Conservation (phyloP, 1,140 invertebrate genomes). For the Caenorhabditis remanei region DNA sequence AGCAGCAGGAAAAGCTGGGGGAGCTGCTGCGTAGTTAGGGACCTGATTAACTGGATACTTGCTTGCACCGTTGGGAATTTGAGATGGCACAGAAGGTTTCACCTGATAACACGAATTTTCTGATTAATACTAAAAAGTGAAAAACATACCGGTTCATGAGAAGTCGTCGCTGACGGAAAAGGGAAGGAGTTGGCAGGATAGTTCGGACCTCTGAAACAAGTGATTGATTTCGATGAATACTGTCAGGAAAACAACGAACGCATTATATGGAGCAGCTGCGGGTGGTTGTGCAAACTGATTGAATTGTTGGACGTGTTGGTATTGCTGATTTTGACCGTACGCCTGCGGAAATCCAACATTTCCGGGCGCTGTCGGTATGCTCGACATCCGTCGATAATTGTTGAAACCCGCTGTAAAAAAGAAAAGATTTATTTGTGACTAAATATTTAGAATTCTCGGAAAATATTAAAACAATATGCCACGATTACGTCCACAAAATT, state of each 20-base stretch:
- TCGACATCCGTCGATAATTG: constrained; percentile 45
- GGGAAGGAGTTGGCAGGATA: neutral
- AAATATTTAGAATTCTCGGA: too few relatives aligned
- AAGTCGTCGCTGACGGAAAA: constrained; percentile 3
- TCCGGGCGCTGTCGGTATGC: constrained; percentile 35
- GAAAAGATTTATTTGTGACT: neutral
- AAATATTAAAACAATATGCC: too few relatives aligned
- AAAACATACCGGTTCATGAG: neutral
- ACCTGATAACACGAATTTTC: neutral
- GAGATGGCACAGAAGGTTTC: neutral
- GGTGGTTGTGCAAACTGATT: constrained; percentile 35
- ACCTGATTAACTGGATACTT: neutral
- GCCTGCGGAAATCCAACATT: constrained; percentile 62
- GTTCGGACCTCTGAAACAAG: neutral
- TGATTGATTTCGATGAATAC: neutral
- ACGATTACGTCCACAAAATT: too few relatives aligned
- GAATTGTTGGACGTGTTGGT: constrained; percentile 57
- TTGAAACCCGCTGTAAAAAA: constrained; percentile 29
- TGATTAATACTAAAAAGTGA: neutral
- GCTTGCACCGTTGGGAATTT: neutral
- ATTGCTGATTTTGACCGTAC: constrained; percentile 18
- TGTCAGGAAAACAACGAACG: neutral
- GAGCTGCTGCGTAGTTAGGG: neutral
- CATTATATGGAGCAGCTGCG: neutral
- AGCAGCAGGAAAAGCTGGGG: neutral